Conservation (phyloP, 2,888 invertebrate species). For the Cephalotes varians region DNA sequence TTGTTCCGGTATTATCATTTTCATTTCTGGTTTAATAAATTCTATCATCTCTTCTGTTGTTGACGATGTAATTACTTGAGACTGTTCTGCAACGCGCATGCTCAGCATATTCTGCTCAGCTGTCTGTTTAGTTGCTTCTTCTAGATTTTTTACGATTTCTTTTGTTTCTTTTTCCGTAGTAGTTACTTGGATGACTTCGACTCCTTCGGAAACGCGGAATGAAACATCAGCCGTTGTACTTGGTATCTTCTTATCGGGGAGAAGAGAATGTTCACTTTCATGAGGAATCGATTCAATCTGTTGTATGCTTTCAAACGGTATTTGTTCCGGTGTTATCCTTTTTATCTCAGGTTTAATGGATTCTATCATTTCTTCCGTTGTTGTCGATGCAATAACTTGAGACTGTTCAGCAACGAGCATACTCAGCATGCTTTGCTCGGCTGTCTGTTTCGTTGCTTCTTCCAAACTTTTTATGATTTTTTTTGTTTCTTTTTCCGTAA, state of each 20-base stretch:
- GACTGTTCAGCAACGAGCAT: conserved; percentile 58
- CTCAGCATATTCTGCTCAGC: conserved; percentile 79
- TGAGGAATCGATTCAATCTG: conserved; percentile 80
- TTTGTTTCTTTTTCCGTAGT: conserved; percentile 83
- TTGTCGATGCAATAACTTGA: conserved; percentile 64
- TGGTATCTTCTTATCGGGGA: conserved; percentile 67
- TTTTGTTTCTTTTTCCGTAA: not conserved
- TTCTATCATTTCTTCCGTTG: conserved; percentile 77
- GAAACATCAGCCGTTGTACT: conserved; percentile 77
- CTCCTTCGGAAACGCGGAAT: conserved; percentile 81
- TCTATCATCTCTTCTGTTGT: conserved; percentile 77
- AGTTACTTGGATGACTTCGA: conserved; percentile 85
- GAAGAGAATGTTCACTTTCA: conserved; percentile 78
- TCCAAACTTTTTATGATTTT: conserved; percentile 51
- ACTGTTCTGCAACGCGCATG: conserved; percentile 83
- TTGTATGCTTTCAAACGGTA: conserved; percentile 85
- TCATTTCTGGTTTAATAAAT: conserved; percentile 75
- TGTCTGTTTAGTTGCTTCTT: conserved; percentile 77
- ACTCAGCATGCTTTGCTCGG: conserved; percentile 78
- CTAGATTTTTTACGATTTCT: conserved; percentile 80
- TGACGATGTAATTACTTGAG: conserved; percentile 78
- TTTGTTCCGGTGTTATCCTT: conserved; percentile 82
- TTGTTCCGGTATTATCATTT: conserved; percentile 71
- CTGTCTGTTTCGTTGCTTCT: conserved; percentile 78
- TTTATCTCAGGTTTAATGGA: conserved; percentile 76